A percentile compares a stretch with the other conserved stretches of the same genome.
These are phyloP conservation scores for Lontra canadensis DNA, from an alignment of 2,113 vertebrate species.

Conservation along the genomic window DNA sequence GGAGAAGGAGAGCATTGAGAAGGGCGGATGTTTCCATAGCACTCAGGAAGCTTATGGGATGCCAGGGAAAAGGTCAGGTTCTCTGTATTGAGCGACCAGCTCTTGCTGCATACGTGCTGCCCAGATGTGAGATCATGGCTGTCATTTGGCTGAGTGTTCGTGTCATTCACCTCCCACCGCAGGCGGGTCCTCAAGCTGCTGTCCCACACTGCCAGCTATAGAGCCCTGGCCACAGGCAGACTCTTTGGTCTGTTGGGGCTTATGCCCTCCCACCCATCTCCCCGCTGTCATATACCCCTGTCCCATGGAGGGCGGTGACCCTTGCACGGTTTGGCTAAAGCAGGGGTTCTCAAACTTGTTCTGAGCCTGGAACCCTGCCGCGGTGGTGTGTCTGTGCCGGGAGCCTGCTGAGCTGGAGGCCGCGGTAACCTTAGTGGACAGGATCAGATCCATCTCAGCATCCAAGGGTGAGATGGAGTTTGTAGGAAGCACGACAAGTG, in stretches of 20 bases:
- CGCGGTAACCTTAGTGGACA: neutral
- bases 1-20: neutral
- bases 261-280: too few species aligned
- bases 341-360: neutral
- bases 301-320: neutral
- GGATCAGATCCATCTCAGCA: neutral
- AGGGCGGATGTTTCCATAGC: neutral
- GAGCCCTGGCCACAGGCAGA: neutral
- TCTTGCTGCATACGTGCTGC: fast-evolving
- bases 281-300: neutral
- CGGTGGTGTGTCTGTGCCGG: neutral
- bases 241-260: neutral
- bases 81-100: neutral
- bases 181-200: neutral
- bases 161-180: fast-evolving
- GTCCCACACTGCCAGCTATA: fast-evolving
- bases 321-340: neutral
- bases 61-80: neutral
- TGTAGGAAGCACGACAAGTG: neutral
- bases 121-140: neutral
- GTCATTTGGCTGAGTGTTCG: fast-evolving
- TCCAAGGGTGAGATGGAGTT: neutral
- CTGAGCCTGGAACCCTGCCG: neutral
- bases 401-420: neutral
- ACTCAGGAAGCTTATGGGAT: neutral